A percentile compares a stretch with the other conserved stretches of the same genome.
Evolutionary conservation across 2,888 invertebrate genomes (phyloP).

Genomic region (Meganola albula): DNA sequence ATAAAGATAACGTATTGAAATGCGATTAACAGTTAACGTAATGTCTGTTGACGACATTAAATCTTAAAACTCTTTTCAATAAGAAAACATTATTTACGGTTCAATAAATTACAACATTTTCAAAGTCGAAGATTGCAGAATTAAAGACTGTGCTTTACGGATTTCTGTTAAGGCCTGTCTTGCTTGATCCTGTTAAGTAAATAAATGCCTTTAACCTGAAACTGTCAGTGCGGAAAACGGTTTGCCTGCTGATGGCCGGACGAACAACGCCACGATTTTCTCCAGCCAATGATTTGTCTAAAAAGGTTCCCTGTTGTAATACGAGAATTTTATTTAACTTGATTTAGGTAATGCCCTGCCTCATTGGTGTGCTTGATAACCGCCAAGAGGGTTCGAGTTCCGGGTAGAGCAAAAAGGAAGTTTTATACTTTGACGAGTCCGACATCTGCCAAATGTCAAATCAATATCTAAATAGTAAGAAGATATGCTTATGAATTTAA

Average conservation of each 20-base stretch:
- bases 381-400: too few species aligned
- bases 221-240: slow-evolving; percentile 46
- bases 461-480: too few species aligned
- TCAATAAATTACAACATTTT: slow-evolving; percentile 49
- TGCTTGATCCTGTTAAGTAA: slow-evolving; percentile 51
- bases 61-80: slow-evolving; percentile 44
- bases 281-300: slow-evolving; percentile 34
- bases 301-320: too few species aligned
- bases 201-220: slow-evolving; percentile 65
- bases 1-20: slow-evolving; percentile 58
- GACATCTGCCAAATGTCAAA: too few species aligned
- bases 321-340: too few species aligned
- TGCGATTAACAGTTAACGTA: slow-evolving; percentile 55
- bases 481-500: too few species aligned
- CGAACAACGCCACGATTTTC: slow-evolving; percentile 29
- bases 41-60: slow-evolving; percentile 52
- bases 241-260: slow-evolving; percentile 38
- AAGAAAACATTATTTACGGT: slow-evolving; percentile 52
- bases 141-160: slow-evolving; percentile 41
- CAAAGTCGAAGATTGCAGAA: slow-evolving; percentile 29
- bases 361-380: too few species aligned
- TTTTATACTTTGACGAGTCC: too few species aligned
- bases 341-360: too few species aligned
- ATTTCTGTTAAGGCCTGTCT: slow-evolving; percentile 47
- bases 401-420: too few species aligned